Evolutionary conservation across 2,888 invertebrate genomes (phyloP), one percentile per base, ranked within the genome.

Genomic region (Liposcelis brunnea): DNA sequence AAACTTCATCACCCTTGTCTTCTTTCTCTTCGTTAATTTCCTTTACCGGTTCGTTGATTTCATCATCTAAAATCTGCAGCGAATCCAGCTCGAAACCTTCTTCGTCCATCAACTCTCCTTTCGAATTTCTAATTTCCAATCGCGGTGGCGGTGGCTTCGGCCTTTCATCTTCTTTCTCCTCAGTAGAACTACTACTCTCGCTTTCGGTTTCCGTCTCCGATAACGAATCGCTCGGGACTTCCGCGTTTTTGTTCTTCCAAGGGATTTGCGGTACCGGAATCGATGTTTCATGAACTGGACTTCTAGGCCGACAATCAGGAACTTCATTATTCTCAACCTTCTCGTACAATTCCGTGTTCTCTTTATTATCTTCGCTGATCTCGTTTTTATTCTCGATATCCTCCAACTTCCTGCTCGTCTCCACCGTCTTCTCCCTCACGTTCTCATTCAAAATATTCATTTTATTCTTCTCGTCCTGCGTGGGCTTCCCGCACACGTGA

Each of bases 111-210:
- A 79, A 59, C 50, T 77, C 75, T 0, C 79, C 80, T 33, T 74
- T 74, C 43, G 72, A 78, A 52, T 80, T 75, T 56, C 80, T 80
- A 8, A 83, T 74, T 60, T 82, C 80, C 1, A 83, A 62, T 44
- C 80, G 67, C 0, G 84, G 83, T 0, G 84, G 83, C 1, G 78
- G 77, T 2, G 69, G 61, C 38, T 49, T 52, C 55, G 61, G 59
- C 58, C 64, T 56, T 53, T 70, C 53, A 49, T 66, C 60, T 58
- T 71, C 52, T 8, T 45, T 43, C 5, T 47, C 50, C 12, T 49
- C 48, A 11, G 26, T 32, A 10, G 44, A 47, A 4, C 49, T 48
- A 8, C 49, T 50, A 15, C 49, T 50, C 12, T 38, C 35, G 5
- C 49, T 48, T 18, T 49, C 49, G 4, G 45, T 15, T 19, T 45